These are phyloP conservation scores for Tachina fera DNA, from an alignment of 2,888 invertebrate genomes.

Conservation along the genomic window DNA sequence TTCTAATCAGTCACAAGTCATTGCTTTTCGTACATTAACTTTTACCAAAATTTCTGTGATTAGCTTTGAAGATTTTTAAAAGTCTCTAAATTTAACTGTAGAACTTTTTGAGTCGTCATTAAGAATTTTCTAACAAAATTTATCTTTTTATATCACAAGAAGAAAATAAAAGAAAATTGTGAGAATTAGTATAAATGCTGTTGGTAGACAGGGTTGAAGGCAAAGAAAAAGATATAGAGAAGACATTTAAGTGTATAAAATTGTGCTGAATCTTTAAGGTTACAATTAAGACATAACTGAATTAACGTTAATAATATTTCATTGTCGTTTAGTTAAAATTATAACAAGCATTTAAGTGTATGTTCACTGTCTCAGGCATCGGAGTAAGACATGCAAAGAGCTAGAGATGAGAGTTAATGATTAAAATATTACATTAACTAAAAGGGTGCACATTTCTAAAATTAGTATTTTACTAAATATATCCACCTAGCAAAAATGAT, in stretches of 20 bases:
- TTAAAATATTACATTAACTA: background rate
- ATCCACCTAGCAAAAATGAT: too few relatives aligned
- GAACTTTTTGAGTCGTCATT: conserved; percentile 3
- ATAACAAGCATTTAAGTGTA: conserved; percentile 24
- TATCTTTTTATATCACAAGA: conserved; percentile 25
- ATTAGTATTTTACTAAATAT: background rate
- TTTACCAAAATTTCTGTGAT: conserved; percentile 35
- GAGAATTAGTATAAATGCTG: conserved; percentile 37
- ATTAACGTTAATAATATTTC: conserved; percentile 78
- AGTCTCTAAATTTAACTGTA: conserved; percentile 18
- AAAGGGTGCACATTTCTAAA: background rate
- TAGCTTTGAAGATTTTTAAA: conserved; percentile 55
- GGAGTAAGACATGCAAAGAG: background rate
- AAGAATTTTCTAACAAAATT: conserved; percentile 27
- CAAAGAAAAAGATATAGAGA: background rate
- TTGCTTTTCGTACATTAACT: conserved; percentile 9
- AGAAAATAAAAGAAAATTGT: conserved; percentile 2
- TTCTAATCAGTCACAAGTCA: background rate
- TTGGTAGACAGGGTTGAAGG: conserved; percentile 19
- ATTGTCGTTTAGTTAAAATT: conserved; percentile 65
- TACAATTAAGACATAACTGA: conserved; percentile 81
- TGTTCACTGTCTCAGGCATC: background rate
- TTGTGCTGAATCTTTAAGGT: conserved; percentile 71
- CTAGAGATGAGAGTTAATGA: conserved; percentile 1
- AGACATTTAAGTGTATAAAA: conserved; percentile 74